Base-by-base conservation (phyloP, 2,797 vertebrate genomes). In the Serranus cabrilla region DNA sequence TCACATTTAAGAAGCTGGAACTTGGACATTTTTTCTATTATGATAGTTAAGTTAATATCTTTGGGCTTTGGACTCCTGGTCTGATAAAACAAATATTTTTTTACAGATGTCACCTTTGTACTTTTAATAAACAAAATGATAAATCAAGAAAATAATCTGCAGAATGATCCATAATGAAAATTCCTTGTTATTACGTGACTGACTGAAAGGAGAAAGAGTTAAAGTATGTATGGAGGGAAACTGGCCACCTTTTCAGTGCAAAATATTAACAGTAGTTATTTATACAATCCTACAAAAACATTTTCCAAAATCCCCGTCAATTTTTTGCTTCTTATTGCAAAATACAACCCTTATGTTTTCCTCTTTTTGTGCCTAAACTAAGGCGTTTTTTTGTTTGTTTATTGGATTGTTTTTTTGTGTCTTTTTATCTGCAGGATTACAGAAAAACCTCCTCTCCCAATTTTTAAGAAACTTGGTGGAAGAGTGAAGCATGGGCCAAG, bases 161-260 rank as follows among this genome's bases (percentile, higher is more conserved):
- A 27, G 11, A 20, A 39, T 27, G 27, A 25, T 37, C 1, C 21
- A 16, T 51, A 20, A 49, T 49, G 5, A 45, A 45, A 64, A 46
- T 37, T 71, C 7, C 10, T 25, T 6, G 55, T 89, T 76, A 40
- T 58, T 2, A 50, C 12, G 39, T 42, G 52, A 52, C 37, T 57
- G 46, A 54, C 50, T 45, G 40, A 2, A 74, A 21, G 6, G 23
- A 21, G 9, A 7, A 25, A 13, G 7, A 34, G 13, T 21, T 1
- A 40, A 43, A 20, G 46, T 39, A 11, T 37, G 13, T 56, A 11
- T 8, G 39, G 4, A 27, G 13, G n/a, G 9, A 63, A 46, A n/a
- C 7, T n/a, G 40, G 17, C 20, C 17, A 52, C 21, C 7, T 23
- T 17, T 21, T 59, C 27, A 31, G 27, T 71, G 10, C n/a, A 21